Evolutionary conservation across 2,113 vertebrate genomes (phyloP).

Genomic region (Urocolius indicus): DNA sequence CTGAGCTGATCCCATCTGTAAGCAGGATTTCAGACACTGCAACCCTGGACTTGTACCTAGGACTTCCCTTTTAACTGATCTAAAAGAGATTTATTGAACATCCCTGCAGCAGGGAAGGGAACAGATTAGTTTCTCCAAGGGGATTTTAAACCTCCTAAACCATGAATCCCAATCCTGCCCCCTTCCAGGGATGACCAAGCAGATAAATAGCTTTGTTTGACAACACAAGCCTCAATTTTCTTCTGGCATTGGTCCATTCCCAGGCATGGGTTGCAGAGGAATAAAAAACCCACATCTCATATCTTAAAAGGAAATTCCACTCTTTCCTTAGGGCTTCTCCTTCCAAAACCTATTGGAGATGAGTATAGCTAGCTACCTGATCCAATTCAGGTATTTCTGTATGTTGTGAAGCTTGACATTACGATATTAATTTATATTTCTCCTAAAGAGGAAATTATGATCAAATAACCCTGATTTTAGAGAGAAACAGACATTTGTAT

Average conservation of each 20-base stretch:
- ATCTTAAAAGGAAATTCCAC: background rate
- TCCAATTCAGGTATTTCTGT: background rate
- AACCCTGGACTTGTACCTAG: background rate
- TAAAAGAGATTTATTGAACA: background rate
- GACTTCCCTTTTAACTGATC: background rate
- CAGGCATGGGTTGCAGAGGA: background rate
- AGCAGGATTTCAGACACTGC: background rate
- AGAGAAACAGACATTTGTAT: background rate
- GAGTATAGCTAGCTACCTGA: background rate
- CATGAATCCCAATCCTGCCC: background rate
- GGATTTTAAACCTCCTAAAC: background rate
- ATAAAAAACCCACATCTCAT: background rate
- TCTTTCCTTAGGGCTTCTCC: background rate
- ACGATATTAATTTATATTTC: background rate
- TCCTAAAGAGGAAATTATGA: background rate
- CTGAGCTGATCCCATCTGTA: rapidly evolving
- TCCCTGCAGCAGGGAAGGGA: background rate
- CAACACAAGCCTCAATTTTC: background rate
- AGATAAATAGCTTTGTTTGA: background rate
- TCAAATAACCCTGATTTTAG: background rate
- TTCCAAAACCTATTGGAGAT: background rate
- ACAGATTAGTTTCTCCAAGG: background rate
- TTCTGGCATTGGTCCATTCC: background rate
- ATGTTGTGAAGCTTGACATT: background rate
- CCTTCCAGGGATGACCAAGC: background rate